These are phyloP conservation scores for Sycophila sp. DNA, from an alignment of 1,140 invertebrate genomes.

Conservation along the genomic window DNA sequence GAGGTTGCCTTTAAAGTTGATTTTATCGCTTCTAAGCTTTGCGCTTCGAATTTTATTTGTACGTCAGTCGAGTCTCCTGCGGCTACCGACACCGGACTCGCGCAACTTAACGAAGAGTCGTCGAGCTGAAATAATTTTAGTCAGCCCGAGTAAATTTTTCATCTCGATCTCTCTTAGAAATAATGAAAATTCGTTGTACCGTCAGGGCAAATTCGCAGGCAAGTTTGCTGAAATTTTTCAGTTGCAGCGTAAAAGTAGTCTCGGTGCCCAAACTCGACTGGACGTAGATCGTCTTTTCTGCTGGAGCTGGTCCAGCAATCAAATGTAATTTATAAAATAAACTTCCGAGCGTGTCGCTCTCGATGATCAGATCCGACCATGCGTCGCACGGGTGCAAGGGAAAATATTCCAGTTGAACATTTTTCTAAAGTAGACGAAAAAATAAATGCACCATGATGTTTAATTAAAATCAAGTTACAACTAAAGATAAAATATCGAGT, in stretches of 20 bases:
- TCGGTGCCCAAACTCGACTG: slow-evolving; percentile 40
- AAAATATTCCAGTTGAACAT: slow-evolving; percentile 41
- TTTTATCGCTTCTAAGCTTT: slow-evolving; percentile 31
- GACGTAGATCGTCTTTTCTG: slow-evolving; percentile 64
- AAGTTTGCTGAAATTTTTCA: slow-evolving; percentile 41
- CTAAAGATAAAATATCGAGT: not conserved
- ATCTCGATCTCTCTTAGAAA: not conserved
- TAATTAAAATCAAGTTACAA: not conserved
- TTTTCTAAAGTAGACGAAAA: slow-evolving; percentile 36
- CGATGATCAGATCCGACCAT: slow-evolving; percentile 29
- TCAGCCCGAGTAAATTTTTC: not conserved
- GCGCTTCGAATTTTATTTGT: slow-evolving; percentile 45
- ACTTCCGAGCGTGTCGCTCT: slow-evolving; percentile 38
- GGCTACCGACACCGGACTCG: slow-evolving; percentile 21
- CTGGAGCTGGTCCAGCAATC: slow-evolving; percentile 48
- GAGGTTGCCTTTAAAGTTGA: slow-evolving; percentile 43
- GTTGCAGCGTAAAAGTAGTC: slow-evolving; percentile 33
- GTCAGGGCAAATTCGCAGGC: slow-evolving; percentile 38
- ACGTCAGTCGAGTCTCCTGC: slow-evolving; percentile 8
- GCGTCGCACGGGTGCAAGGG: slow-evolving; percentile 39
- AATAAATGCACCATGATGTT: not conserved
- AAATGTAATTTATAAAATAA: slow-evolving; percentile 49
- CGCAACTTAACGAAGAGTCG: slow-evolving; percentile 36
- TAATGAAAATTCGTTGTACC: slow-evolving; percentile 16
- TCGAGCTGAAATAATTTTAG: slow-evolving; percentile 48